Conservation (phyloP, 2,113 vertebrate genomes). For the Cyprinodon brontotheroides region DNA sequence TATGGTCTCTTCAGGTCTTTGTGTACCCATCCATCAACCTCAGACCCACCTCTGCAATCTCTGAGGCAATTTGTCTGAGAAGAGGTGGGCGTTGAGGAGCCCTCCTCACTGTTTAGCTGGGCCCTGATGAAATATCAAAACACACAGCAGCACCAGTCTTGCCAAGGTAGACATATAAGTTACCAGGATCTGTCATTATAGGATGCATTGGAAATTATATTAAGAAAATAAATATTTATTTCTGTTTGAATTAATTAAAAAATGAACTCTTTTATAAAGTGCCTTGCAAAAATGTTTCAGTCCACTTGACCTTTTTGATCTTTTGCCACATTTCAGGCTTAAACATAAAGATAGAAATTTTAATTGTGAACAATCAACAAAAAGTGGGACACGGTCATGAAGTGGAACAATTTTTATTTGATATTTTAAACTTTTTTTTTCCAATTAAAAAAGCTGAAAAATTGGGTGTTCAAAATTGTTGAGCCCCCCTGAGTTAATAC, state of each 20-base stretch:
- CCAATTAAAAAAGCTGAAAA: too few relatives aligned
- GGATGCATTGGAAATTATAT: conserved; percentile 40
- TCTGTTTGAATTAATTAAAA: not conserved
- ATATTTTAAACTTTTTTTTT: too few relatives aligned
- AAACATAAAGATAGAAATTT: too few relatives aligned
- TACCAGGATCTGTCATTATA: conserved; percentile 31
- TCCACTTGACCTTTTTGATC: too few relatives aligned
- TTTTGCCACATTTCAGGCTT: too few relatives aligned
- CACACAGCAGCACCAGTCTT: conserved; percentile 52
- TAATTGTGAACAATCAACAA: too few relatives aligned
- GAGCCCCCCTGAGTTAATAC: too few relatives aligned
- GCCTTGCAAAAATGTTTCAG: too few relatives aligned
- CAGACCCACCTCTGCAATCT: conserved; percentile 77
- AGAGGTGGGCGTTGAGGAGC: conserved; percentile 74
- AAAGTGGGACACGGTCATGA: too few relatives aligned
- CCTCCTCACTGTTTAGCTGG: conserved; percentile 76
- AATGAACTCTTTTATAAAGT: too few relatives aligned
- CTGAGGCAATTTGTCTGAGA: conserved; percentile 77
- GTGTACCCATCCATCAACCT: conserved; percentile 74
- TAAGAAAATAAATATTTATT: not conserved
- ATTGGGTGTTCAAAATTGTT: too few relatives aligned
- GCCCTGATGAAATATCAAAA: conserved; percentile 75
- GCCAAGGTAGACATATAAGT: conserved; percentile 57
- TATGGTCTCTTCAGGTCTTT: conserved; percentile 71
- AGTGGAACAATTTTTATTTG: too few relatives aligned